Evolutionary conservation across 1,140 invertebrate genomes (phyloP).

Genomic region (Heliconius congener): DNA sequence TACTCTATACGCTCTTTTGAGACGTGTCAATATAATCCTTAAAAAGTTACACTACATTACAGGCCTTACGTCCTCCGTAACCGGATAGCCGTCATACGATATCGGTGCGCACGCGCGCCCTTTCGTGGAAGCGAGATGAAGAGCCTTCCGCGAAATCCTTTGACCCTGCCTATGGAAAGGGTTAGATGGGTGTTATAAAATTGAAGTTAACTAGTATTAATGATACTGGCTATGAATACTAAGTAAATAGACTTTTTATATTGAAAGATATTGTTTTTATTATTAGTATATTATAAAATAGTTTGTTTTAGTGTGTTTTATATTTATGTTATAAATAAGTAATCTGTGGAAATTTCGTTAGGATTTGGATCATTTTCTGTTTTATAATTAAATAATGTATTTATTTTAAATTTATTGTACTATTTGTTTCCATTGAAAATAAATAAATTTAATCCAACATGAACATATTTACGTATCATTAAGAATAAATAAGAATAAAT

Average conservation of each 20-base stretch:
- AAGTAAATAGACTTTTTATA: not conserved
- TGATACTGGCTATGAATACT: not conserved
- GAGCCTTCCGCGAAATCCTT: conserved; percentile 29
- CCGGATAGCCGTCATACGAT: conserved; percentile 27
- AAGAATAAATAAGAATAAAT: too few species aligned
- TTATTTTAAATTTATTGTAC: too few species aligned
- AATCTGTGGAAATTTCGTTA: too few species aligned
- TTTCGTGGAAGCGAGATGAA: conserved; percentile 29
- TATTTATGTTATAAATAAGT: too few species aligned
- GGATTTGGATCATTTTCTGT: too few species aligned
- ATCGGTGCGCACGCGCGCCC: conserved; percentile 26
- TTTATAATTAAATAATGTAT: too few species aligned
- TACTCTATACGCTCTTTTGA: not conserved
- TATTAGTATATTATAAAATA: too few species aligned
- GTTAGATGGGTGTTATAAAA: conserved; percentile 17
- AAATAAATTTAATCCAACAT: too few species aligned
- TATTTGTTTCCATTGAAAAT: too few species aligned
- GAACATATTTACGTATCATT: too few species aligned
- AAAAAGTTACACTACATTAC: conserved; percentile 6
- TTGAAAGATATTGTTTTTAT: too few species aligned
- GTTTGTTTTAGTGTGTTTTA: too few species aligned
- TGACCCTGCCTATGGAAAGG: conserved; percentile 15
- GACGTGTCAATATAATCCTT: not conserved
- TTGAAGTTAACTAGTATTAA: conserved; percentile 4
- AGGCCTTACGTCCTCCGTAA: conserved; percentile 19